Base-by-base conservation (phyloP, 2,888 invertebrate species). In the Actias luna region DNA sequence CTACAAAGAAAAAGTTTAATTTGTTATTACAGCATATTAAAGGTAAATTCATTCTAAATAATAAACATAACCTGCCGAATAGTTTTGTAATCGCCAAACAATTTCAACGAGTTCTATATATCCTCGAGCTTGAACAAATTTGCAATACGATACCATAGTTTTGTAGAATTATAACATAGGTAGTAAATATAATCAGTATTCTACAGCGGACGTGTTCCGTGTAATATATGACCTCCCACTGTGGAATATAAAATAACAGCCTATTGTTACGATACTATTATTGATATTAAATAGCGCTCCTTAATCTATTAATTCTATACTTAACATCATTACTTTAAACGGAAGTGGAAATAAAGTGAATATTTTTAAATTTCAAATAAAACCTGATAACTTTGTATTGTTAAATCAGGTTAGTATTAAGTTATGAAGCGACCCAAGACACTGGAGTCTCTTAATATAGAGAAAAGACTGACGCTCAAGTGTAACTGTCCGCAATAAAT, bases 191-290 rank as follows among this genome's bases (percentile, higher is more conserved):
- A 29, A 55, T 55, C 29, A n/a, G 29, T 29, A 55, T 55, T 55
- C 55, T 29, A 35, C 58, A 57, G 59, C 52, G 25, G 22, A 66
- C 61, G 57, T 61, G 64, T 67, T 68, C 65, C 64, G 66, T 60
- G 60, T 61, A 52, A 33, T 59, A 12, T 25, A 25, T 61, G 67
- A 64, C 68, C 67, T 67, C 68, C 67, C 65, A 58, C 59, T 27
- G 52, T 25, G 60, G 66, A 67, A 67, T 64, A 64, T 61, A 62
- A 63, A 66, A 57, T 63, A 66, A 67, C 66, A 64, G 64, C 62
- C 69, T 63, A 69, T 69, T 69, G 69, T 69, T 22, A 16, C 33
- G 55, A 7, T 8, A 29, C 16, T 29, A 55, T 16, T 1, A 29
- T 29, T 55, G n/a, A 16, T 29, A 29, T n/a, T 27, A 29, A 55